Conservation (phyloP, 2,113 vertebrate genomes). For the Crypturellus undulatus region DNA sequence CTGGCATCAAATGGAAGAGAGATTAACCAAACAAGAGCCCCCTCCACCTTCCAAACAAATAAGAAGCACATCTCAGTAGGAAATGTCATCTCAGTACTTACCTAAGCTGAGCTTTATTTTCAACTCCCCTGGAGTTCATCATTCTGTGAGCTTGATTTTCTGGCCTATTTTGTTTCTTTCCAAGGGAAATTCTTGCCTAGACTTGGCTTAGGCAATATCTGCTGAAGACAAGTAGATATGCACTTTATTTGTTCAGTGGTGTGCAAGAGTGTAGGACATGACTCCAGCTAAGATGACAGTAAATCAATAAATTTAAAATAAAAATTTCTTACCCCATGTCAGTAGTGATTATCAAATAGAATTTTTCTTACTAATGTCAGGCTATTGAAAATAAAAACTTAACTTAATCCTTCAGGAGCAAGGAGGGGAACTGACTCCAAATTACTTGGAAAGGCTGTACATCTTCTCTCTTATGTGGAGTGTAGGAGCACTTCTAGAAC, state of each 20-base stretch:
- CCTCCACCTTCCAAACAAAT: neutral
- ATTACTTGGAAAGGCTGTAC: conserved; percentile 88
- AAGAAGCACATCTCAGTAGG: neutral
- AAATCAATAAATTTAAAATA: neutral
- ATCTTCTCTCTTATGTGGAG: conserved; percentile 97
- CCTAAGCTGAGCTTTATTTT: neutral
- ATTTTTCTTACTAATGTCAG: neutral
- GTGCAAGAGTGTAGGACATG: no score
- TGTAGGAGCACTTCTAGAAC: conserved; percentile 88
- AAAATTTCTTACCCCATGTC: neutral
- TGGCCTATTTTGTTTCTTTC: neutral
- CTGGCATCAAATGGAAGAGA: neutral
- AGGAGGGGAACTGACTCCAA: conserved; percentile 80
- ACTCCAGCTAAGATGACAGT: neutral
- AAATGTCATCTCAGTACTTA: neutral
- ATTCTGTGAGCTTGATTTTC: neutral
- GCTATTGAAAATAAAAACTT: neutral
- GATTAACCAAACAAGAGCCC: neutral
- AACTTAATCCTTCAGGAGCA: conserved; percentile 82
- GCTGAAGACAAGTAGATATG: neutral
- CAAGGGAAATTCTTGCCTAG: neutral
- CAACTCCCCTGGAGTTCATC: neutral
- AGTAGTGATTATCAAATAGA: neutral
- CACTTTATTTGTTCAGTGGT: neutral
- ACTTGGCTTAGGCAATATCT: neutral